Conservation (phyloP, 2,797 vertebrate species). For the Spondyliosoma cantharus region DNA sequence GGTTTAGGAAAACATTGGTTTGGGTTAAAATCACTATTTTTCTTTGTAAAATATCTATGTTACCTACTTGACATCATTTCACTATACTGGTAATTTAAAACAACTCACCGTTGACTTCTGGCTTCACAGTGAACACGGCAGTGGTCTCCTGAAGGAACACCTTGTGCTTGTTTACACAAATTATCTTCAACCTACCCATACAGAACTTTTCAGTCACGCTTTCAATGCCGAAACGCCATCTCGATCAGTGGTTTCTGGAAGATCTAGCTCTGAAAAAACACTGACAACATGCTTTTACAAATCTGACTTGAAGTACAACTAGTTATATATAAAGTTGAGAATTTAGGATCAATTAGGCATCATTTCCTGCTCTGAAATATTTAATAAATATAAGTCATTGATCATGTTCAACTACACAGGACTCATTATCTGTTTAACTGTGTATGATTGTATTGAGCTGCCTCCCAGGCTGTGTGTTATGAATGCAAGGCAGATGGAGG, state of each 20-base stretch:
- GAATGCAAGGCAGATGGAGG: slow-evolving; percentile 17
- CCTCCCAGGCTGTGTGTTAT: slow-evolving; percentile 3
- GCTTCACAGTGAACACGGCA: no score
- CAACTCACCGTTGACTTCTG: no score
- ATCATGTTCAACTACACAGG: slow-evolving; percentile 25
- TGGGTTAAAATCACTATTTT: no score
- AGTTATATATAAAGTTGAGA: not conserved
- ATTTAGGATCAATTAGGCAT: not conserved
- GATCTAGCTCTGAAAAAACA: not conserved
- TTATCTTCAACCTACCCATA: no score
- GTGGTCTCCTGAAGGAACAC: no score
- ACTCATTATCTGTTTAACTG: slow-evolving; percentile 26
- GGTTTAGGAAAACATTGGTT: no score
- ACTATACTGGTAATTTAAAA: not conserved
- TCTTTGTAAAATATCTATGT: no score
- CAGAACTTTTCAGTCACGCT: no score
- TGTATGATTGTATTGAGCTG: not conserved
- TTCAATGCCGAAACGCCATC: no score
- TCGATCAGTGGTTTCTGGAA: no score
- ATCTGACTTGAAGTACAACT: not conserved
- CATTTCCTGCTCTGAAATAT: slow-evolving; percentile 7
- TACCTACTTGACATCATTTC: no score
- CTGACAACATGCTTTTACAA: not conserved
- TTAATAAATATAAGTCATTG: slow-evolving; percentile 21
- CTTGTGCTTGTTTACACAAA: no score